Evolutionary conservation across 2,888 invertebrate species (phyloP).

Genomic region (Busseola fusca): DNA sequence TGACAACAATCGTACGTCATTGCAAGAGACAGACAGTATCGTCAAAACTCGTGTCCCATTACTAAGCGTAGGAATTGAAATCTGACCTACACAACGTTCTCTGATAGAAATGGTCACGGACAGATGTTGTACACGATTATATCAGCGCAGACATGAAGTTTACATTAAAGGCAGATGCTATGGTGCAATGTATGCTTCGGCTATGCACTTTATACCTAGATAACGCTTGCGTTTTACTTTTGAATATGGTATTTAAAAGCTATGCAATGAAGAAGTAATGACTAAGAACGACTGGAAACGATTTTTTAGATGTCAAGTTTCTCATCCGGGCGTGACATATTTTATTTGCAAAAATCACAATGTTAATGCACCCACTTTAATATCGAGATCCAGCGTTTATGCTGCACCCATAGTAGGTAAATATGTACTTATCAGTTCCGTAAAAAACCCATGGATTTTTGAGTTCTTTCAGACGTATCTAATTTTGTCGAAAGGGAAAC

Average conservation of each 20-base stretch:
- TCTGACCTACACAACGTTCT: slow-evolving; percentile 44
- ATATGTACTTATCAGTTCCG: neutral
- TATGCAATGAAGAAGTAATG: neutral
- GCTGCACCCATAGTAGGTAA: neutral
- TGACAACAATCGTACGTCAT: slow-evolving; percentile 23
- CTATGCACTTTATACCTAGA: slow-evolving; percentile 5
- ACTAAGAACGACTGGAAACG: too few species aligned
- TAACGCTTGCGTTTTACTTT: slow-evolving; percentile 4
- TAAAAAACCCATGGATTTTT: slow-evolving; percentile 11
- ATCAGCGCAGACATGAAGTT: slow-evolving; percentile 37
- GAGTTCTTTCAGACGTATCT: neutral
- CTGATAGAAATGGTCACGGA: slow-evolving; percentile 41
- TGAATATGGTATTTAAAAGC: neutral
- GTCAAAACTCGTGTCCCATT: slow-evolving; percentile 42
- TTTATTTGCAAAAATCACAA: neutral
- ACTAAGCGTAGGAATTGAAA: slow-evolving; percentile 45
- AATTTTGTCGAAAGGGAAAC: slow-evolving; percentile 27
- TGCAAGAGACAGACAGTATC: slow-evolving; percentile 30
- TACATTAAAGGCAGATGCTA: slow-evolving; percentile 31
- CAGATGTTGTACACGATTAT: slow-evolving; percentile 38
- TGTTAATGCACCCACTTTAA: too few species aligned
- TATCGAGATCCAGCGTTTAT: neutral
- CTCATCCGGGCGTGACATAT: too few species aligned
- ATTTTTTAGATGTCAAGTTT: too few species aligned
- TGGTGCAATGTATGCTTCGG: slow-evolving; percentile 11